Base-by-base conservation (phyloP, 1,140 invertebrate genomes). In the Meloidogyne floridensis region DNA sequence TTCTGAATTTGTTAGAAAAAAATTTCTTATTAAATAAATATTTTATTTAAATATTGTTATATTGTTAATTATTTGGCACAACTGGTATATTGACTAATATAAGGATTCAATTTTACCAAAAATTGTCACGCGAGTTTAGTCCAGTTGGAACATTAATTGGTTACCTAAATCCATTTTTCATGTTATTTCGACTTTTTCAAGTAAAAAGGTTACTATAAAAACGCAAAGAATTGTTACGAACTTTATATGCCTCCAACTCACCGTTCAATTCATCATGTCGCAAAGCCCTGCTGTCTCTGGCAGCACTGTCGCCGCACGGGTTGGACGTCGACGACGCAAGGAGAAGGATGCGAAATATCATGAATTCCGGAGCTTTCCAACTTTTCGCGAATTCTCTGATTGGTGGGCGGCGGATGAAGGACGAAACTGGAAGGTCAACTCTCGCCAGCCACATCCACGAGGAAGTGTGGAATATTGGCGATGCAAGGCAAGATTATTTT, bases 401-500 rank as follows among this genome's bases (percentile, higher is more conserved):
- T 65, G 59, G 59, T 65, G 59, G 59, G 4, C 10, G n/a, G 6
- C 1, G n/a, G 59, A 65, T 5, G 59, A 65, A n/a, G 59, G 59
- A n/a, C 10, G 10, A n/a, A 65, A 65, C n/a, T 65, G 59, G 59
- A 65, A 65, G 7, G 15, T 65, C 15, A 65, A 65, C n/a, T 65
- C 59, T 8, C 59, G 59, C 6, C 59, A 65, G 15, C n/a, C 59
- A n/a, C 59, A 65, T 65, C n/a, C 59, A 65, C 59, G 59, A n/a
- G 59, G 59, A n/a, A 65, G 59, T 65, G 59, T 65, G 15, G 59
- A 65, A 18, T 65, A 65, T 65, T 65, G 59, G 59, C 59, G 59
- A 65, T 65, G 59, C 10, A 65, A 65, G 59, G 59, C n/a, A 18
- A 65, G 15, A n/a, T n/a, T 65, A n/a, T n/a, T n/a, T 65, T n/a